Percentiles rank a stretch among this genome's conserved stretches.
phyloP scores from a whole-genome alignment of 2,113 vertebrate genomes.

The Patagioenas fasciata region DNA sequence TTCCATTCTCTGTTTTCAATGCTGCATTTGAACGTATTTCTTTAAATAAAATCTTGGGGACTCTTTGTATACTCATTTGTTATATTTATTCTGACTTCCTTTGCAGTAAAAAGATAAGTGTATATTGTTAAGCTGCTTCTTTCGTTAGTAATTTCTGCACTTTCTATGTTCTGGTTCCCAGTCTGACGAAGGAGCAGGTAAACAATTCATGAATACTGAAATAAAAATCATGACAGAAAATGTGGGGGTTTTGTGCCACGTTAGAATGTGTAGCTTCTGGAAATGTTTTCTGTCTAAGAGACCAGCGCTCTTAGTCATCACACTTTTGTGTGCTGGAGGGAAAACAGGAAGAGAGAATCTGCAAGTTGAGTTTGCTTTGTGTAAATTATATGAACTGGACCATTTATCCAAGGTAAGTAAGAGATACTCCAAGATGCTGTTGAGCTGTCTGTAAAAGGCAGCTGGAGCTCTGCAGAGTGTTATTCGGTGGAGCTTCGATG shows the following conservation, averaged over 20 bases:
- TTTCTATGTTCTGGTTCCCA: neutral
- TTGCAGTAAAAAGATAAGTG: neutral
- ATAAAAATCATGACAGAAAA: neutral
- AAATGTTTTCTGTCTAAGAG: neutral
- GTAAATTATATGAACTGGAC: neutral
- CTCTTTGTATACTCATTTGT: conserved; percentile 3
- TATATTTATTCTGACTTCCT: neutral
- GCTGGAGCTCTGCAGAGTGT: neutral
- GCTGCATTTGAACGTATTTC: conserved; percentile 64
- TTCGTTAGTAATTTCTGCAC: neutral
- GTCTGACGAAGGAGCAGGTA: neutral
- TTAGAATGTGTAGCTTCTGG: neutral
- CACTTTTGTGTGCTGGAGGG: neutral
- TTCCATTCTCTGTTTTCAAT: conserved; percentile 46
- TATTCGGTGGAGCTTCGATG: neutral
- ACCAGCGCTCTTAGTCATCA: neutral
- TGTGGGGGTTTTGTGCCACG: neutral
- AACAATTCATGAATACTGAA: neutral
- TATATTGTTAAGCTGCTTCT: neutral
- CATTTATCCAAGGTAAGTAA: neutral
- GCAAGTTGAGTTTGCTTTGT: neutral
- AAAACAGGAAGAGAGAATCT: neutral
- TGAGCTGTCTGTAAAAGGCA: neutral
- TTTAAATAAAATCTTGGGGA: conserved; percentile 74
- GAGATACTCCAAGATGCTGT: neutral